Evolutionary conservation across 2,113 vertebrate species (phyloP).

Genomic region (Aythya baeri): DNA sequence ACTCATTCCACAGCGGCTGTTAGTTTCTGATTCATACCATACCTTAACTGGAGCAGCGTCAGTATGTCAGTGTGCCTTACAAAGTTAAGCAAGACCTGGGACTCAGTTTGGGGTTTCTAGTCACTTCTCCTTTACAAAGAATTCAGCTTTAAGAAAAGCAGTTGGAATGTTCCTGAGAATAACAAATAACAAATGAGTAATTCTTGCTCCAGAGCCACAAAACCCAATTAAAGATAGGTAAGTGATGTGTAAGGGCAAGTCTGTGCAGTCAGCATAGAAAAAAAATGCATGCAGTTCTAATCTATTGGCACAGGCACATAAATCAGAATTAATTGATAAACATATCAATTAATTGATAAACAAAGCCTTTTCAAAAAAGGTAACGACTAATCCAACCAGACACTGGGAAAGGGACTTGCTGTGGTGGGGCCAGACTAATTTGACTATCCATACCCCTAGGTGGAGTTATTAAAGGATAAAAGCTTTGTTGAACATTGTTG

Average conservation of each 20-base stretch:
- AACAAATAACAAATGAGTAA: conserved; percentile 48
- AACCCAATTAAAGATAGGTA: background rate
- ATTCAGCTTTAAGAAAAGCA: conserved; percentile 45
- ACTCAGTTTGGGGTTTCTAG: background rate
- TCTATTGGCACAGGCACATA: background rate
- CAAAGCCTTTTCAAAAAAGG: background rate
- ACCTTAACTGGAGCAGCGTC: conserved; percentile 36
- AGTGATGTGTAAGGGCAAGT: background rate
- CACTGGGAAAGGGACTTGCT: background rate
- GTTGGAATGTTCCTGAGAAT: conserved; percentile 57
- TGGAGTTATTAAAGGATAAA: background rate
- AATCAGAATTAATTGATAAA: conserved; percentile 18
- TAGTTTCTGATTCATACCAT: conserved; percentile 36
- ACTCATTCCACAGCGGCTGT: background rate
- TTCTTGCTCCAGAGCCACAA: background rate
- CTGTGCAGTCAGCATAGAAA: background rate
- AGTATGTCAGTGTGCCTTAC: background rate
- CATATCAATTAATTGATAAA: conserved; percentile 13
- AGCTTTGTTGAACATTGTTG: background rate
- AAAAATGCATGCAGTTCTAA: background rate
- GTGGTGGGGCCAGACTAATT: background rate
- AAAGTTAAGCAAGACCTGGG: background rate
- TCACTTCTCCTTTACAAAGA: background rate
- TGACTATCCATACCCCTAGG: background rate
- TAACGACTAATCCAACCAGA: background rate